Evolutionary conservation across 2,888 invertebrate species (phyloP).

Genomic region (Altica lythri): DNA sequence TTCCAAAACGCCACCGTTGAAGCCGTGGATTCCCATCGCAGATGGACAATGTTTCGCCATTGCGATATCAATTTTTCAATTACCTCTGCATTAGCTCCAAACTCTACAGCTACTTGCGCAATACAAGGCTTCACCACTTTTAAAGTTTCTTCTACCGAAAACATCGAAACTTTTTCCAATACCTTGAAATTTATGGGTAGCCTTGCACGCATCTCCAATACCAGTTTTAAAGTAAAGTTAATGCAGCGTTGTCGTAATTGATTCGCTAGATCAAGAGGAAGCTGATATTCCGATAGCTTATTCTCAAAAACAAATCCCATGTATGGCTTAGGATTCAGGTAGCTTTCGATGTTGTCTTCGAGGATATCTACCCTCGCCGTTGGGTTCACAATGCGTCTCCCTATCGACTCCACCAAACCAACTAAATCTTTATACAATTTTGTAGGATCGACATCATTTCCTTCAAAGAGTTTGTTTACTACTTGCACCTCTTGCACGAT

Average conservation of each 20-base stretch:
- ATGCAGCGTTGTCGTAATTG: neutral
- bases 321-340: neutral
- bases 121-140: neutral
- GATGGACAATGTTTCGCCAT: neutral
- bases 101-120: neutral
- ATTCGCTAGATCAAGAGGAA: neutral
- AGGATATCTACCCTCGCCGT: neutral
- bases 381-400: neutral
- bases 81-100: neutral
- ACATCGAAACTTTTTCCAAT: neutral
- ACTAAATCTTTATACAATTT: neutral
- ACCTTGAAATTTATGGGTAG: neutral
- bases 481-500: constrained; percentile 38
- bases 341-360: neutral
- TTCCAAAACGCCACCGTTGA: neutral
- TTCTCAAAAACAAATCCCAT: neutral
- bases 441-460: constrained; percentile 26
- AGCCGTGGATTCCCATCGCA: neutral
- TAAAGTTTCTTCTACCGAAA: neutral
- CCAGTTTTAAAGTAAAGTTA: neutral
- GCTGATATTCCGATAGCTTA: neutral
- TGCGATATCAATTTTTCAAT: neutral
- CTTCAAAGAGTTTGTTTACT: constrained; percentile 36
- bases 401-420: neutral
- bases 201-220: neutral